These are phyloP conservation scores for Drosophila takahashii DNA, from an alignment of 1,140 invertebrate genomes.

Conservation along the genomic window DNA sequence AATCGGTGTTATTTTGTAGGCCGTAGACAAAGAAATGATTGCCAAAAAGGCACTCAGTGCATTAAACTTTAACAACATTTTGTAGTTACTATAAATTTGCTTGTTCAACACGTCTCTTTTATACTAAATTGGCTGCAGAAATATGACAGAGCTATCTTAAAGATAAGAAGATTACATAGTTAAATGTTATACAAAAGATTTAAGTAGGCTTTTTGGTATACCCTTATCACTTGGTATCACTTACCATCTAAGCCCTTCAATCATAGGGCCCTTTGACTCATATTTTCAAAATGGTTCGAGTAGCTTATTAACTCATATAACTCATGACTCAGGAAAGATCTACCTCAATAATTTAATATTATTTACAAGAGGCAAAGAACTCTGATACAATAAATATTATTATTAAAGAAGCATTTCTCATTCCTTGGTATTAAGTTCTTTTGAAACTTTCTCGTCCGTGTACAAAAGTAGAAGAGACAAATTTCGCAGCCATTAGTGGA, in stretches of 20 bases:
- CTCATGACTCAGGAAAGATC: no score
- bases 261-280: no score
- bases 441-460: conserved; percentile 1
- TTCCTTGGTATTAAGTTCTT: not conserved
- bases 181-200: no score
- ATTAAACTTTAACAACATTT: not conserved
- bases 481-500: conserved; percentile 28
- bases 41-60: not conserved
- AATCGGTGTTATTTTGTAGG: not conserved
- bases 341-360: no score
- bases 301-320: no score
- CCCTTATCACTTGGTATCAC: no score
- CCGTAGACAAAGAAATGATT: not conserved
- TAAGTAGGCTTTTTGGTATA: no score
- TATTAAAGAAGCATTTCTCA: not conserved
- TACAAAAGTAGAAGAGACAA: conserved; percentile 37
- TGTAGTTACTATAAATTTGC: not conserved
- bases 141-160: not conserved
- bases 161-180: no score
- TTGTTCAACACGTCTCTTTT: not conserved
- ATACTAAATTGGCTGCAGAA: not conserved
- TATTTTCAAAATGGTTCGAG: no score
- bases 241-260: no score
- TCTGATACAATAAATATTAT: not conserved
- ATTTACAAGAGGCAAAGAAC: no score